These are phyloP conservation scores for Rotaria socialis DNA, from an alignment of 2,888 invertebrate genomes.

Conservation along the genomic window DNA sequence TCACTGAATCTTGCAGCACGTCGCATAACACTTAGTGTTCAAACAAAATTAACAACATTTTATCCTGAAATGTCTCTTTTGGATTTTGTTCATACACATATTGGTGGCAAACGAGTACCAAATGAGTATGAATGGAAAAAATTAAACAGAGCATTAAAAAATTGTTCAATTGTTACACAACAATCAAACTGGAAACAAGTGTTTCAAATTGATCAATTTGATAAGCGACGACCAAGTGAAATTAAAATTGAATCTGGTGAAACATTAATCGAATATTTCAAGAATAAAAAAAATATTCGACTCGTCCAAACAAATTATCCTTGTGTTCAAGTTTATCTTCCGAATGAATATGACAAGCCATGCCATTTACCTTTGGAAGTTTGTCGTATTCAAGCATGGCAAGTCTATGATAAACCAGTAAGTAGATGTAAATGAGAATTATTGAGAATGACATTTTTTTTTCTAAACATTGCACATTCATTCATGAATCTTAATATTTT, in stretches of 20 bases:
- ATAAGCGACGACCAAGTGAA: neutral
- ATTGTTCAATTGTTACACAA: neutral
- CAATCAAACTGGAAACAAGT: neutral
- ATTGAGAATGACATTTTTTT: too few relatives aligned
- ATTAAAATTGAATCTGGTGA: neutral
- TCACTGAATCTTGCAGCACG: neutral
- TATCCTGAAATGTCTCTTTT: neutral
- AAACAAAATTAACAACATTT: constrained; percentile 36
- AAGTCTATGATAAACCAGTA: constrained; percentile 12
- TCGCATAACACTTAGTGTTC: neutral
- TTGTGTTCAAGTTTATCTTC: neutral
- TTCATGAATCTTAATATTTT: too few relatives aligned
- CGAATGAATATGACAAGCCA: neutral
- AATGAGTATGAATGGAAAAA: neutral
- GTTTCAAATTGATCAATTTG: neutral
- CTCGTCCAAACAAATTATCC: neutral
- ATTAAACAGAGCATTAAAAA: neutral
- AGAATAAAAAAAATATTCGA: neutral
- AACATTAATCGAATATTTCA: neutral
- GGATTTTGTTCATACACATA: neutral
- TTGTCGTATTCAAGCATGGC: constrained; percentile 4
- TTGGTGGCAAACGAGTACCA: neutral
- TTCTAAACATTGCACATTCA: too few relatives aligned
- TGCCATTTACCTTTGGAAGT: constrained; percentile 2
- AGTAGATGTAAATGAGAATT: neutral